phyloP scores from a whole-genome alignment of 30 jellyfish, hydroid and myxozoan species.

The Turritopsis rubra region DNA sequence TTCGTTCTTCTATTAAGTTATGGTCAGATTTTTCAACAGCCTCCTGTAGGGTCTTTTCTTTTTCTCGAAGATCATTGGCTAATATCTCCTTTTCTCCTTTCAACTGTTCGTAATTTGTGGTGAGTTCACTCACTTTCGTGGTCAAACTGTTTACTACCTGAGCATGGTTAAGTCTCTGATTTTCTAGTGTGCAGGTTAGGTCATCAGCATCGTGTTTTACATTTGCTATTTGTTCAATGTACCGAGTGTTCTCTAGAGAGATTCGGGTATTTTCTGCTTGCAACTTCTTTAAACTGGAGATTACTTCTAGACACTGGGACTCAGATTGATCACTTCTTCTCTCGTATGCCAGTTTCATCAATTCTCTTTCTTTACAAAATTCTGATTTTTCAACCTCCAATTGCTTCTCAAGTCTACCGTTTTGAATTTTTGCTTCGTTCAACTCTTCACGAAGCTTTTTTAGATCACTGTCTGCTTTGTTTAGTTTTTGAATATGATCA shows the following conservation, averaged over 20 bases:
- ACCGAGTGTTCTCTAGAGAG: background rate
- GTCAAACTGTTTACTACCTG: background rate
- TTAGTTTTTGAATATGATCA: background rate
- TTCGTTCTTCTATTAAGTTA: too few species aligned
- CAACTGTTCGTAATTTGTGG: background rate
- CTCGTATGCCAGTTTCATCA: conserved; percentile 14
- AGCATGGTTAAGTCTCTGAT: background rate
- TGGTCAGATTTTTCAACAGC: too few species aligned
- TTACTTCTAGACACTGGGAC: background rate
- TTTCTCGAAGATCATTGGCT: background rate
- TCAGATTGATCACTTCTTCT: conserved; percentile 14
- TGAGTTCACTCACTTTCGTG: background rate
- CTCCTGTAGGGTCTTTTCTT: background rate
- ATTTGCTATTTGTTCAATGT: background rate
- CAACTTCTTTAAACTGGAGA: background rate
- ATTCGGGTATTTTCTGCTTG: conserved; percentile 18
- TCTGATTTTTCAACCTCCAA: conserved; percentile 6
- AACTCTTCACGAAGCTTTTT: background rate
- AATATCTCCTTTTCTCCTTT: background rate
- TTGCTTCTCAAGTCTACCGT: background rate
- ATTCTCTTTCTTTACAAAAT: background rate
- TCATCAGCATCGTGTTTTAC: background rate
- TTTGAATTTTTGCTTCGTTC: background rate
- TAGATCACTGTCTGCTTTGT: background rate
- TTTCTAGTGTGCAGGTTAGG: background rate